These are phyloP conservation scores for Hemithea aestivaria DNA, from an alignment of 2,888 invertebrate genomes.

Conservation along the genomic window DNA sequence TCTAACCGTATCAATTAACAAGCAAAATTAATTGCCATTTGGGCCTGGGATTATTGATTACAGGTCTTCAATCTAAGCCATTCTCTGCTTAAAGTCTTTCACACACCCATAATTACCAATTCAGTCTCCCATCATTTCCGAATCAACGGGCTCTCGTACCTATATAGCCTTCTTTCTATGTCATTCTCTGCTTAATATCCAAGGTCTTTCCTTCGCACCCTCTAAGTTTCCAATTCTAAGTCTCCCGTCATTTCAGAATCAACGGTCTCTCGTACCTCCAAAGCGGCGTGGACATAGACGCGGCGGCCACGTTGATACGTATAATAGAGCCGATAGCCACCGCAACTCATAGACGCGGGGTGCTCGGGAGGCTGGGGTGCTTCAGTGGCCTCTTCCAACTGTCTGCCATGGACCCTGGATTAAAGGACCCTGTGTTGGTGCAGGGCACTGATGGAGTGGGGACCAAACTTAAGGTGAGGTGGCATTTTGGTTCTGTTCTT, in stretches of 20 bases:
- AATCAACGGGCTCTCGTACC: too few species aligned
- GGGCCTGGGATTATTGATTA: too few species aligned
- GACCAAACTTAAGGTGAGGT: slow-evolving; percentile 93
- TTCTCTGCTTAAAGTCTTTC: too few species aligned
- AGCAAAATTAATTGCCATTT: too few species aligned
- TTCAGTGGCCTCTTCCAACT: slow-evolving; percentile 96
- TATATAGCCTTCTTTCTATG: too few species aligned
- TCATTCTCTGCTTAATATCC: not conserved
- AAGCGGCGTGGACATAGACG: slow-evolving; percentile 95
- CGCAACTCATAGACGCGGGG: slow-evolving; percentile 87
- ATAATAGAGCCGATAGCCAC: slow-evolving; percentile 90
- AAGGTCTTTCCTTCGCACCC: not conserved
- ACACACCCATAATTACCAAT: too few species aligned
- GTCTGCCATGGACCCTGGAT: slow-evolving; percentile 80
- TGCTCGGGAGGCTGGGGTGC: slow-evolving; percentile 91
- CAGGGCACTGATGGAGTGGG: slow-evolving; percentile 98
- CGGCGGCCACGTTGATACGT: slow-evolving; percentile 92
- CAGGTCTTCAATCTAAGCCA: too few species aligned
- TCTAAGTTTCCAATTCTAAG: not conserved
- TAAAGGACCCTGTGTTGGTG: slow-evolving; percentile 91
- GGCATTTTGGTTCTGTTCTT: not conserved
- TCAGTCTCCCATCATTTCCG: too few species aligned
- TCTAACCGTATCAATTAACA: too few species aligned
- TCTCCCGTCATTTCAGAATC: slow-evolving; percentile 42
- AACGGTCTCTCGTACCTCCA: slow-evolving; percentile 91